A percentile compares a stretch with the other conserved stretches of the same genome.
These are phyloP conservation scores for Tauraco erythrolophus DNA, from an alignment of 2,113 vertebrate genomes.

Conservation along the genomic window DNA sequence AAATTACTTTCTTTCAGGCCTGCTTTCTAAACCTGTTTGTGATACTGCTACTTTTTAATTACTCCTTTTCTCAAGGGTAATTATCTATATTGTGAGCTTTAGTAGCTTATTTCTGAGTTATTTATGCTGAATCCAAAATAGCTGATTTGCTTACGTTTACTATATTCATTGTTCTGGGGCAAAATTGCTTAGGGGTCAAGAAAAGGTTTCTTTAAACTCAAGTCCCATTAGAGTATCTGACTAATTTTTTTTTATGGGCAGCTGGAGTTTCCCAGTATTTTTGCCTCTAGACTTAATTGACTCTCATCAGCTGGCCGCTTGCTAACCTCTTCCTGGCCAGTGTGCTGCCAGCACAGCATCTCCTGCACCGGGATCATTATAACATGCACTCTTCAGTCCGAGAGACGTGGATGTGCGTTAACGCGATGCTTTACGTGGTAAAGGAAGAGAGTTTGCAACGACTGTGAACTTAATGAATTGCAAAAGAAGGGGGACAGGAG, in stretches of 20 bases:
- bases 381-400: fast-evolving
- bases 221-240: not conserved
- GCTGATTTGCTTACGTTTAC: conserved; percentile 12
- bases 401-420: not conserved
- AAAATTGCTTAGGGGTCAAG: conserved; percentile 1
- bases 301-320: not conserved
- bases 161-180: conserved; percentile 14
- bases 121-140: conserved; percentile 27
- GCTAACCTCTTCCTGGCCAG: not conserved
- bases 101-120: conserved; percentile 18
- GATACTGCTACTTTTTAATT: conserved; percentile 30
- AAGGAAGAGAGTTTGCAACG: not conserved
- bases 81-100: conserved; percentile 19
- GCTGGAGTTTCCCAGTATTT: conserved; percentile 29
- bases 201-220: conserved; percentile 22
- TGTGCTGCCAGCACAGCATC: not conserved
- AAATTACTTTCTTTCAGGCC: not conserved
- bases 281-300: not conserved
- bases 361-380: fast-evolving
- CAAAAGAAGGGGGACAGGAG: conserved; percentile 29
- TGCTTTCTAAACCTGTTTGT: not conserved
- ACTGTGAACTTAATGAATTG: conserved; percentile 22
- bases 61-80: conserved; percentile 13
- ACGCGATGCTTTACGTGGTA: not conserved
- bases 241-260: not conserved